These are phyloP conservation scores for Sarcophaga subvicina DNA, from an alignment of 2,888 invertebrate species.

Conservation along the genomic window DNA sequence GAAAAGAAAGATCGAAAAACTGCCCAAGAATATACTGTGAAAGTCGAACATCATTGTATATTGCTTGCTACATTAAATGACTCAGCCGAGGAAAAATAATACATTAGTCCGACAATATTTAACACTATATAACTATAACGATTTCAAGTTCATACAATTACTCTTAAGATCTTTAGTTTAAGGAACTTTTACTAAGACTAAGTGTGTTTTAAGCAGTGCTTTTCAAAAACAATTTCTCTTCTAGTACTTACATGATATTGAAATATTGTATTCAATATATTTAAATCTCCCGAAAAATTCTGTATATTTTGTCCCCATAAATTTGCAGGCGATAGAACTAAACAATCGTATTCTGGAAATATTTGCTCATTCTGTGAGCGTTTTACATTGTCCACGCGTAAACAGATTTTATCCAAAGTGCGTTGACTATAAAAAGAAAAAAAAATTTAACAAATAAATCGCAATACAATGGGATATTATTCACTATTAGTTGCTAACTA, in stretches of 20 bases:
- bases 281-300: slow-evolving; percentile 89
- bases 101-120: too few species aligned
- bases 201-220: too few species aligned
- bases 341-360: slow-evolving; percentile 95
- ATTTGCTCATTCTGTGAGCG: slow-evolving; percentile 85
- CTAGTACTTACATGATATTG: slow-evolving; percentile 88
- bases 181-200: too few species aligned
- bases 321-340: slow-evolving; percentile 95
- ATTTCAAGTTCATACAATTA: too few species aligned
- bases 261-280: slow-evolving; percentile 91
- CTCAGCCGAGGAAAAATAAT: too few species aligned
- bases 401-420: slow-evolving; percentile 90
- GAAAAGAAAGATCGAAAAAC: too few species aligned
- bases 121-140: too few species aligned
- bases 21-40: too few species aligned
- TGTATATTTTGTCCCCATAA: slow-evolving; percentile 94
- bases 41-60: too few species aligned
- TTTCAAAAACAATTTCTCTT: not conserved
- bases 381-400: slow-evolving; percentile 92
- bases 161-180: too few species aligned
- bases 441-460: slow-evolving; percentile 40
- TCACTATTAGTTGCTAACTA: slow-evolving; percentile 27
- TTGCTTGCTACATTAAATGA: too few species aligned
- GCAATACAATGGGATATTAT: slow-evolving; percentile 41
- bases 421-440: slow-evolving; percentile 83